Percentiles rank a stretch among this genome's conserved stretches.
Evolutionary conservation across 1,140 invertebrate species (phyloP).

Genomic region (Leptopilina boulardi): DNA sequence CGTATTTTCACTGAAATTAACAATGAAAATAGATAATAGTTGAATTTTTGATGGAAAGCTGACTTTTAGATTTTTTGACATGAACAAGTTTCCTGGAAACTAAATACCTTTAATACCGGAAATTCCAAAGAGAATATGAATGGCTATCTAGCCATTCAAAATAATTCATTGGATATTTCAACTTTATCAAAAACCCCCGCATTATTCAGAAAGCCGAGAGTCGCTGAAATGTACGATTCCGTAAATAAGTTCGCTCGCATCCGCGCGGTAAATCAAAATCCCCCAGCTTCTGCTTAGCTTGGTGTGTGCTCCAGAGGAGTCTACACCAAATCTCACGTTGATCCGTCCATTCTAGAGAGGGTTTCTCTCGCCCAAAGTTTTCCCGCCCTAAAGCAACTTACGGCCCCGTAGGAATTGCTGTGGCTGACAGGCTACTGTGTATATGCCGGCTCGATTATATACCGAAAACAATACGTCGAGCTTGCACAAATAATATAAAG

Average conservation of each 20-base stretch:
- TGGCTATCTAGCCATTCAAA: conserved; percentile 18
- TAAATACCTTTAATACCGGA: neutral
- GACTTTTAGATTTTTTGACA: neutral
- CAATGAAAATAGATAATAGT: neutral
- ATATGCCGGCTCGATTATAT: conserved; percentile 62
- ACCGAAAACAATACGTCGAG: conserved; percentile 63
- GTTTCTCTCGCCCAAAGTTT: conserved; percentile 57
- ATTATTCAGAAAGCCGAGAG: conserved; percentile 26
- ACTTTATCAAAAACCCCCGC: conserved; percentile 23
- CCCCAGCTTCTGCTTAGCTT: conserved; percentile 39
- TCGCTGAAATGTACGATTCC: conserved; percentile 43
- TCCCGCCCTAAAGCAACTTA: conserved; percentile 59
- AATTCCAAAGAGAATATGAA: conserved; percentile 20
- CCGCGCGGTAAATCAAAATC: conserved; percentile 52
- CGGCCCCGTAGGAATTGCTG: conserved; percentile 60
- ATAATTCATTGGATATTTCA: conserved; percentile 31
- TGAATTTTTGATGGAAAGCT: neutral
- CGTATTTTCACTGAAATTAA: neutral
- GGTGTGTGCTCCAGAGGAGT: conserved; percentile 42
- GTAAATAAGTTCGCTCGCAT: conserved; percentile 53
- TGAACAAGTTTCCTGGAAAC: conserved; percentile 20
- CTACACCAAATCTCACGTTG: conserved; percentile 52
- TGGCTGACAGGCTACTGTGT: conserved; percentile 60
- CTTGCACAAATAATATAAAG: conserved; percentile 54
- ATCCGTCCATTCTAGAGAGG: conserved; percentile 57